Percentiles rank a stretch among this genome's conserved stretches.
phyloP scores from a whole-genome alignment of 2,113 vertebrate genomes.

The Phalacrocorax carbo region DNA sequence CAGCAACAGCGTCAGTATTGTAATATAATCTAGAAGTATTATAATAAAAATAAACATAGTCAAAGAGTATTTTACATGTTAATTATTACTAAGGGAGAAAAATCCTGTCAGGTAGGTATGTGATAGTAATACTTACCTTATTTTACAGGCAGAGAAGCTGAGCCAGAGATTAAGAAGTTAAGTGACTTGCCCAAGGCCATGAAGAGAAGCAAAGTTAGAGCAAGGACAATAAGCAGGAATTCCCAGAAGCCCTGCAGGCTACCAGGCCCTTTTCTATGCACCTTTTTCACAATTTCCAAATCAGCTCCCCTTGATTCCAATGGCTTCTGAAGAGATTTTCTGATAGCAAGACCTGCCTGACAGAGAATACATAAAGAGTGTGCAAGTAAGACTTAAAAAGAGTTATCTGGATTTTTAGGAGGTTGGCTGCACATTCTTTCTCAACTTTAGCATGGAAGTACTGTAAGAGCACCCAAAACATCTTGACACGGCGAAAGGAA shows the following conservation, averaged over 20 bases:
- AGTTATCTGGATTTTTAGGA: not conserved
- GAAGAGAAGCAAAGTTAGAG: slow-evolving; percentile 21
- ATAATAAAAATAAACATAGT: slow-evolving; percentile 51
- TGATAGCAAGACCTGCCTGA: not conserved
- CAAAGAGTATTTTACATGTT: slow-evolving; percentile 52
- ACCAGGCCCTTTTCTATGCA: not conserved
- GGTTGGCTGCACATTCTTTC: not conserved
- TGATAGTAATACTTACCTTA: slow-evolving; percentile 42
- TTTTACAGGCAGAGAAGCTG: slow-evolving; percentile 47
- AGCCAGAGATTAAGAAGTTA: slow-evolving; percentile 64
- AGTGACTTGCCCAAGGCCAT: slow-evolving; percentile 54
- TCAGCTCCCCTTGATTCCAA: slow-evolving; percentile 7
- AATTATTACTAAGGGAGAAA: slow-evolving; percentile 63
- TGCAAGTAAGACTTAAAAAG: not conserved
- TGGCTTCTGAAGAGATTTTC: not conserved
- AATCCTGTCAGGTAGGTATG: slow-evolving; percentile 54
- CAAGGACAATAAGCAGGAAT: slow-evolving; percentile 32
- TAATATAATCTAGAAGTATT: slow-evolving; percentile 45
- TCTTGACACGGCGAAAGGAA: not conserved
- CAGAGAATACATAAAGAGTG: not conserved
- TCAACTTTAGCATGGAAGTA: not conserved
- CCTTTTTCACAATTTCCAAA: not conserved
- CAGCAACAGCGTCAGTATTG: not conserved
- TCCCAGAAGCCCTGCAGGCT: slow-evolving; percentile 35
- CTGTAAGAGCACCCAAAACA: rapidly evolving